A percentile compares a stretch with the other conserved stretches of the same genome.
phyloP scores from a whole-genome alignment of 2,888 invertebrate species.

The Dilophus febrilis region DNA sequence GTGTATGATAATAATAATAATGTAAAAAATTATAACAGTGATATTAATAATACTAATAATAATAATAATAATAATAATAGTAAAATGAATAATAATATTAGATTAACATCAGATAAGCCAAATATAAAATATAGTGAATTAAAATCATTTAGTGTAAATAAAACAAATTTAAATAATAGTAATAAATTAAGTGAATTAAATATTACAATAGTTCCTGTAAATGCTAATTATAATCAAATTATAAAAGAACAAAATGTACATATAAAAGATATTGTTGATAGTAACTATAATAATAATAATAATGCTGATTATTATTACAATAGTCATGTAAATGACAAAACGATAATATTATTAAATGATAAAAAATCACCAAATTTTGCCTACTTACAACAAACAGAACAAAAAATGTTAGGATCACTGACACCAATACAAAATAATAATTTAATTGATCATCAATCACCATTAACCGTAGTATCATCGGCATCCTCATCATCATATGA shows the following conservation, averaged over 20 bases:
- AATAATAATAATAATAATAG: conserved; percentile 9
- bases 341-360: not conserved
- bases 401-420: too few relatives aligned
- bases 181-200: too few relatives aligned
- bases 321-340: conserved; percentile 1
- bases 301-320: not conserved
- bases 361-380: conserved; percentile 1
- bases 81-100: conserved; percentile 9
- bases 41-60: not conserved
- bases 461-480: not conserved
- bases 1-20: not conserved
- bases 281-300: conserved; percentile 1
- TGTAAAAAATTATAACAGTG: not conserved
- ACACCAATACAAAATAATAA: too few relatives aligned
- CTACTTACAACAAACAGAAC: conserved; percentile 3
- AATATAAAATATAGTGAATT: conserved; percentile 13
- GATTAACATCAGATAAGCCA: conserved; percentile 11
- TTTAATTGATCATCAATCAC: not conserved
- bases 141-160: conserved; percentile 18
- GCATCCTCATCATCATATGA: not conserved
- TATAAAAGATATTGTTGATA: not conserved
- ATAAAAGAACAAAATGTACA: not conserved
- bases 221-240: not conserved
- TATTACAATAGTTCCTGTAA: too few relatives aligned
- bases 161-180: conserved; percentile 23